Base-by-base conservation (phyloP, 2,797 vertebrate genomes). In the Coregonus ussuriensis region DNA sequence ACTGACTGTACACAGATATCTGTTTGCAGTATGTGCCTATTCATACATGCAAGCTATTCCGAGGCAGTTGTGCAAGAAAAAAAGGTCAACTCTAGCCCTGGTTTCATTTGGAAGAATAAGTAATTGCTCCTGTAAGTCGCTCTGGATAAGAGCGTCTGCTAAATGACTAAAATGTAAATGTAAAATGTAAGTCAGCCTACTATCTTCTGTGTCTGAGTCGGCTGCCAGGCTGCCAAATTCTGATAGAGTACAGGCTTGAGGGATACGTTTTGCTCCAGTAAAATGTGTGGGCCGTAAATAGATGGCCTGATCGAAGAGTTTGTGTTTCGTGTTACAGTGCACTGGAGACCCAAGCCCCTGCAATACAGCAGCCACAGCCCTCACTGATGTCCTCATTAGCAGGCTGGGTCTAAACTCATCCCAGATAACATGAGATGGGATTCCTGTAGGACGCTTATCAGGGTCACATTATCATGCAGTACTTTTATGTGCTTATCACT, bases 231-330 rank as follows among this genome's bases (percentile, higher is more conserved):
- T 82, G 79, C 79, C 86, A 85, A 79, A 82, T 82, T 84, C 79
- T 86, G 82, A 83, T 81, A 85, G 79, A 85, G 86, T 83, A 80
- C 79, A 83, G 74, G 77, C 81, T 81, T 74, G 84, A 79, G 79
- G 88, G 89, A 92, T 89, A 87, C 87, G 86, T 81, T 93, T 90
- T 89, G 87, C 87, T 85, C 84, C 89, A 88, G 81, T 86, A 85
- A 89, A 88, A 88, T 81, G 85, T 85, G 87, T 85, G 85, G 79
- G 90, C 89, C 87, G 72, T 91, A 93, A 93, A 92, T 93, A 93
- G 78, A 70, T 14, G 87, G 78, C 71, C 86, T 86, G 89, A 92
- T 92, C 86, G 84, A 92, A 92, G 81, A 85, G 81, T 77, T 35
- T 86, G 88, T 88, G 88, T 81, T 87, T 92, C 89, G 86, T 77